A percentile compares a stretch with the other conserved stretches of the same genome.
Evolutionary conservation across 2,797 vertebrate genomes (phyloP).

Genomic region (Lates japonicus): DNA sequence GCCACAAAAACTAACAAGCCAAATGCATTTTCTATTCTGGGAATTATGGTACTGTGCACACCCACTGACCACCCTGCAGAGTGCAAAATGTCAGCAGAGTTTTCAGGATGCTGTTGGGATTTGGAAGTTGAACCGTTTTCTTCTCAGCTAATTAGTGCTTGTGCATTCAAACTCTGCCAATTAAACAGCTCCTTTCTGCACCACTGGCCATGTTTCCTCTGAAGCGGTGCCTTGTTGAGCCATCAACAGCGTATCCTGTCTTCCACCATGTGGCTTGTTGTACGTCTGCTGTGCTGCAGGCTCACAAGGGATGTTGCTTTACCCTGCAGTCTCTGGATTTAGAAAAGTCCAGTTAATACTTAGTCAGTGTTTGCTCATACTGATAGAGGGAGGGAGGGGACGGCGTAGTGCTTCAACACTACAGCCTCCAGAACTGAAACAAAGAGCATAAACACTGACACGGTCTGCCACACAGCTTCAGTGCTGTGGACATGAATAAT

Average conservation of each 20-base stretch:
- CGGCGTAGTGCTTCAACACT: conserved; percentile 2
- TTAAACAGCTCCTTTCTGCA: conserved; percentile 80
- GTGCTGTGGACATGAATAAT: conserved; percentile 32
- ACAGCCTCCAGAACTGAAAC: conserved; percentile 18
- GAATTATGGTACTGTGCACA: conserved; percentile 40
- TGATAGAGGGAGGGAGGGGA: conserved; percentile 44
- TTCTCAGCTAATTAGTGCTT: conserved; percentile 73
- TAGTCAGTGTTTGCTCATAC: conserved; percentile 51
- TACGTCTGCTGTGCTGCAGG: conserved; percentile 45
- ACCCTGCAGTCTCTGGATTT: conserved; percentile 54
- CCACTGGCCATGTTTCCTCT: conserved; percentile 69
- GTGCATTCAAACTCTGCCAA: conserved; percentile 78
- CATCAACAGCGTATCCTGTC: conserved; percentile 59
- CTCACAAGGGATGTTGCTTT: conserved; percentile 43
- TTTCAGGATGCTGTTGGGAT: conserved; percentile 66
- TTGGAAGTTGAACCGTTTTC: conserved; percentile 59
- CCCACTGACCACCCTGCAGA: conserved; percentile 65
- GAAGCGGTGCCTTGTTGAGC: conserved; percentile 69
- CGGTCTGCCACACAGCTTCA: conserved; percentile 6
- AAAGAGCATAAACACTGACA: conserved; percentile 25
- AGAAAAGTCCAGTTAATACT: conserved; percentile 58
- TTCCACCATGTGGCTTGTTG: conserved; percentile 59
- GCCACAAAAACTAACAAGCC: conserved; percentile 62
- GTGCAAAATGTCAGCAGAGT: conserved; percentile 72
- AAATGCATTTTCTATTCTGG: conserved; percentile 56